Evolutionary conservation across 2,888 invertebrate genomes (phyloP).

Genomic region (Trissonchulus sp.): DNA sequence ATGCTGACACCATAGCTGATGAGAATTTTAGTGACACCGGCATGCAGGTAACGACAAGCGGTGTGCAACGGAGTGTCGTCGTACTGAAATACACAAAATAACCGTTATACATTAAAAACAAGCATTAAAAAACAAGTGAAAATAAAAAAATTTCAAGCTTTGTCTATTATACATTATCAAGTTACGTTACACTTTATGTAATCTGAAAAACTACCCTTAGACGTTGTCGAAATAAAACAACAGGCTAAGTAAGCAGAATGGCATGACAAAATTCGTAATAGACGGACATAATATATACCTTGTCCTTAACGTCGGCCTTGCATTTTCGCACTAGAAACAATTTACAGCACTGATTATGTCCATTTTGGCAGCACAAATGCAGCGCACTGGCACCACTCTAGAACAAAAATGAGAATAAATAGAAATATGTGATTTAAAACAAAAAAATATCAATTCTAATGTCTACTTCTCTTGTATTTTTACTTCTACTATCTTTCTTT

Average conservation of each 20-base stretch:
- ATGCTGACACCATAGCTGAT: constrained; percentile 80
- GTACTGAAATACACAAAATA: constrained; percentile 73
- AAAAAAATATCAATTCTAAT: not conserved
- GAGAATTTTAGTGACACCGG: constrained; percentile 85
- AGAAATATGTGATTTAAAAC: not conserved
- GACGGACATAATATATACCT: constrained; percentile 67
- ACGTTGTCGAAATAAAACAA: too few relatives aligned
- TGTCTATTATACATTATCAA: too few relatives aligned
- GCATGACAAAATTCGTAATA: too few relatives aligned
- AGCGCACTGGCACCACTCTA: constrained; percentile 83
- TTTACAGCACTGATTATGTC: constrained; percentile 87
- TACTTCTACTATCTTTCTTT: not conserved
- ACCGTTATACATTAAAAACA: too few relatives aligned
- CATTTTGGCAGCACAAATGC: constrained; percentile 89
- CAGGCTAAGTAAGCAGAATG: too few relatives aligned
- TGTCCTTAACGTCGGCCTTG: constrained; percentile 80
- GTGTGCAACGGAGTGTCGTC: constrained; percentile 91
- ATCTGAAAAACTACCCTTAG: too few relatives aligned
- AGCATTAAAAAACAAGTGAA: too few relatives aligned
- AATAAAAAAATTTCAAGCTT: too few relatives aligned
- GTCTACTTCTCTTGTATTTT: too few relatives aligned
- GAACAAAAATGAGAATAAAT: constrained; percentile 36
- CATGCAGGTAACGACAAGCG: constrained; percentile 88
- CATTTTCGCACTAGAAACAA: constrained; percentile 79
- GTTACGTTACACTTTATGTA: too few relatives aligned